These are phyloP conservation scores for Sinonovacula constricta DNA, from an alignment of 1,140 invertebrate genomes.

Conservation along the genomic window DNA sequence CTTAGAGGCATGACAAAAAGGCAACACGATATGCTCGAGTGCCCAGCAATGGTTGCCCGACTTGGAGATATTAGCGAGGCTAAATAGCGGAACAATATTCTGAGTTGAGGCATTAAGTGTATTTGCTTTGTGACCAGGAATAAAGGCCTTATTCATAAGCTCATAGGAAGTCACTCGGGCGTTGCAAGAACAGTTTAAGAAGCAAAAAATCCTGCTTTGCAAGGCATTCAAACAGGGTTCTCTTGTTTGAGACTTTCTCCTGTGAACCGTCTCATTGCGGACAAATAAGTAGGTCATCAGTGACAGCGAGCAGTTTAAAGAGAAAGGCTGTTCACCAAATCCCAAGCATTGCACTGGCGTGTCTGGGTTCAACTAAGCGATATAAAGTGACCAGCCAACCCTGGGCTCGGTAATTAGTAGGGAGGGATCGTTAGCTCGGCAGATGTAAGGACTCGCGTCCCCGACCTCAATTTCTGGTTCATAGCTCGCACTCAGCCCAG, in stretches of 20 bases:
- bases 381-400: too few species aligned
- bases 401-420: too few species aligned
- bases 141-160: conserved; percentile 20
- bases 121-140: conserved; percentile 31
- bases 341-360: too few species aligned
- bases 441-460: too few species aligned
- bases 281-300: too few species aligned
- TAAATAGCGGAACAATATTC: conserved; percentile 43
- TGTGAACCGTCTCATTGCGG: conserved; percentile 15
- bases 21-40: neutral
- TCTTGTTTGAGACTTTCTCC: conserved; percentile 44
- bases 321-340: too few species aligned
- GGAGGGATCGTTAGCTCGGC: too few species aligned
- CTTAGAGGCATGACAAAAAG: neutral
- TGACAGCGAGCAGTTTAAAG: too few species aligned
- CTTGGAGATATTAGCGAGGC: neutral
- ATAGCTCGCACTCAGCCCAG: too few species aligned
- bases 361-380: too few species aligned
- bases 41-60: neutral
- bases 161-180: conserved; percentile 13
- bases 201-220: conserved; percentile 27
- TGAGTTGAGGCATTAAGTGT: conserved; percentile 34
- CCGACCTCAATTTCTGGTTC: too few species aligned
- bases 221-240: conserved; percentile 8
- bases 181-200: conserved; percentile 20